Evolutionary conservation across 1,140 invertebrate species (phyloP), one percentile per base, ranked within the genome.

Genomic region (Orchestia grillus): DNA sequence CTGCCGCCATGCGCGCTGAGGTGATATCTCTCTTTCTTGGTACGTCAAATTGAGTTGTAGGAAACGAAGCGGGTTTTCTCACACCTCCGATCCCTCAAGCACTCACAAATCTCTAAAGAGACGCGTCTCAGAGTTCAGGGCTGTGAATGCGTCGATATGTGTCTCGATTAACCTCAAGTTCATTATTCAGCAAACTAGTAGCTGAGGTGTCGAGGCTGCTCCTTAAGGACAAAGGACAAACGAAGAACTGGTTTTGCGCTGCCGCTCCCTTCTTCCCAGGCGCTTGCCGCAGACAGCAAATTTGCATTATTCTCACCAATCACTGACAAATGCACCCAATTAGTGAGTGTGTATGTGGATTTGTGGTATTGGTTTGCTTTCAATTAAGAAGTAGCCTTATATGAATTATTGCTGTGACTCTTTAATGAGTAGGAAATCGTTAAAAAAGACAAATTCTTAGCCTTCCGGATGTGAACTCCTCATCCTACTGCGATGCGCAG

Each of bases 161-260:
- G 62, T 77, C 28, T 23, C 62, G 62, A 77, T 77, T 77, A 77
- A 77, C 28, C 62, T 77, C 62, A 36, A 77, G 62, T 36, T 77
- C 62, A 77, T 77, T 77, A 77, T 77, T 77, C 62, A 77, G 62
- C 15, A 77, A 77, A 36, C 62, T 77, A 36, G 62, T 77, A 77
- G 11, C 62, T 19, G 62, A 77, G 62, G 62, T 77, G 62, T 77
- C 62, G 62, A 77, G 44, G 88, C 28, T 41, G 88, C 88, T 91
- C 4, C 19, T 43, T 91, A 43, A 91, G 88, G 88, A 91, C 88
- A 91, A 91, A 91, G 88, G 88, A 91, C 88, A 91, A 91, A 8
- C 4, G 19, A 91, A 91, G 88, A 91, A 91, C 88, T 91, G 88
- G 88, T 91, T 88, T 91, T 91, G 41, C 42, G 88, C 41, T 42